Evolutionary conservation across 2,797 vertebrate genomes (phyloP), one percentile per base, ranked within the genome.

Genomic region (Poeciliopsis paucimaculata): DNA sequence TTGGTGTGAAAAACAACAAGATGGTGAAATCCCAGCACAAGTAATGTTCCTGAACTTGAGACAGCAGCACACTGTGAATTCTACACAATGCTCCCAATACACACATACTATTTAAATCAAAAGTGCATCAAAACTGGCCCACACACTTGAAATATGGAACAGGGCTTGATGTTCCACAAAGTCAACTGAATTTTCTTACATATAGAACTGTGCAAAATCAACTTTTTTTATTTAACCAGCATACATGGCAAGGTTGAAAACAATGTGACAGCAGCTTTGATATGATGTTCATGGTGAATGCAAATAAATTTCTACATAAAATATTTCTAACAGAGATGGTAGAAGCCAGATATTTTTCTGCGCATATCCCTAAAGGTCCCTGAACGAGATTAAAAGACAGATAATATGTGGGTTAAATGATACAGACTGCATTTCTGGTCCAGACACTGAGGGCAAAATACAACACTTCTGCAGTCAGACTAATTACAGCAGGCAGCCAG

Each of bases 401-500:
- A 28, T 77, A 72, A 26, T 36, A 45, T 72, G 11, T 72, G 76
- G 72, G 73, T 73, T 71, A 72, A 84, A 78, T 20, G 60, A 80
- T 82, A 46, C 75, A 13, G 62, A 31, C 81, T 47, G 73, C 60
- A 55, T 62, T 77, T 73, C 36, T 70, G 68, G 62, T 77, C 72
- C 82, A 64, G 86, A 88, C 73, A 77, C 43, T 62, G 20, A 86
- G 68, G 88, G 77, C 77, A 81, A 84, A 86, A 82, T 76, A 77
- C 83, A 85, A 89, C 86, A 86, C 85, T 88, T 84, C 66, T 87
- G 53, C 80, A 85, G 77, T 89, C 72, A 78, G 75, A 45, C 75
- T 88, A 88, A 91, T 93, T 89, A 91, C 73, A 77, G 78, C 74
- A 46, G 76, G 72, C 84, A 90, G 90, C 87, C 88, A 72, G 83